Base-by-base conservation (phyloP, 2,888 invertebrate species). In the Dasypolia templi region DNA sequence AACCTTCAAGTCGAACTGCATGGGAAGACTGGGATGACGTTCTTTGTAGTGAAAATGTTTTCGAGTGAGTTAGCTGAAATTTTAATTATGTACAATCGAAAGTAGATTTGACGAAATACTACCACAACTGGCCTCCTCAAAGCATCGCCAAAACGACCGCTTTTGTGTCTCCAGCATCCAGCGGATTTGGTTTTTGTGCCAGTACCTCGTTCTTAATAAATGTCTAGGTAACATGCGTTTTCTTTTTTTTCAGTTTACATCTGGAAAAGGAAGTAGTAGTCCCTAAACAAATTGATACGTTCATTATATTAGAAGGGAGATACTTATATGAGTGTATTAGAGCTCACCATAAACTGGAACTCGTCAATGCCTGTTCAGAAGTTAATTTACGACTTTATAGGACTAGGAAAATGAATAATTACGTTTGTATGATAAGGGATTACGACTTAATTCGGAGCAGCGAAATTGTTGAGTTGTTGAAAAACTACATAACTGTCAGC, bases 11-110 rank as follows among this genome's bases (percentile, higher is more conserved):
- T 74, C 90, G 96, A 69, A 91, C 92, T 77, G 91, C 92, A 44
- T 96, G 95, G 94, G 96, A 96, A 91, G 96, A 96, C 81, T 96
- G 96, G 96, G 96, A 96, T 87, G 95, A 95, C 72, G 82, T 82
- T 72, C 76, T 82, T 61, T 76, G 75, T 29, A 88, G 88, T 62
- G 84, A 82, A 26, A 81, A 85, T 79, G 73, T 75, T 71, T 56
- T 86, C 44, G 85, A 88, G 94, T 94, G 85, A 85, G 87, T 82
- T 51, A 29, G 7, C 11, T 17, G 4, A 32, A n/a, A 17, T 63
- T n/a, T 11, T 5, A 9, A 42, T 58, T 32, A 1, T 39, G 1
- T 3, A 26, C 32, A 19, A 56, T 56, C 11, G 11, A 22, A 56
- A 22, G 32, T 56, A 5, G 5, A 56, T 32, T 19, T 12, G 29